phyloP scores from a whole-genome alignment of 2,888 invertebrate species.

The Macropis europaea region DNA sequence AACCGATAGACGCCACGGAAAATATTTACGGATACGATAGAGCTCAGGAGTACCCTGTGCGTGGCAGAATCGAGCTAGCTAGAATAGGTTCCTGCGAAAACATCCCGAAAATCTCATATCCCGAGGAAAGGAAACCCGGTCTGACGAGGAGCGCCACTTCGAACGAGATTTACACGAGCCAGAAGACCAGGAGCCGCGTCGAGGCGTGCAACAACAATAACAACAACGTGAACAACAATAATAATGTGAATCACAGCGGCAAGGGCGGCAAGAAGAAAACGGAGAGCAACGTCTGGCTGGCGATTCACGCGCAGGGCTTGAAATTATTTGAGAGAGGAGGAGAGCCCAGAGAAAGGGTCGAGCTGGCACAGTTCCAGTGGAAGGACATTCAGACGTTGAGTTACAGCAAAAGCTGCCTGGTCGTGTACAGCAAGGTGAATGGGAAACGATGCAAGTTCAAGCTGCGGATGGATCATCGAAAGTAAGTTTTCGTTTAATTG shows the following conservation, averaged over 20 bases:
- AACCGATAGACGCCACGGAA: slow-evolving; percentile 46
- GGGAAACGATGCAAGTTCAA: slow-evolving; percentile 86
- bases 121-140: slow-evolving; percentile 38
- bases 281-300: slow-evolving; percentile 79
- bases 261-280: slow-evolving; percentile 69
- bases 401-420: slow-evolving; percentile 87
- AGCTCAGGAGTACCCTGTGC: slow-evolving; percentile 52
- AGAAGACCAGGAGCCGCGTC: slow-evolving; percentile 36
- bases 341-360: slow-evolving; percentile 72
- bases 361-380: slow-evolving; percentile 83
- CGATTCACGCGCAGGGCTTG: slow-evolving; percentile 78
- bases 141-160: slow-evolving; percentile 28
- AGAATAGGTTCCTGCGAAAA: slow-evolving; percentile 60
- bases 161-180: slow-evolving; percentile 56
- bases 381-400: slow-evolving; percentile 88
- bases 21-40: slow-evolving; percentile 67
- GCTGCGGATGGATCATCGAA: slow-evolving; percentile 87
- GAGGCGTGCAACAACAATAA: slow-evolving; percentile 46
- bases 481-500: slow-evolving; percentile 79
- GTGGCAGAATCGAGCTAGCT: slow-evolving; percentile 64
- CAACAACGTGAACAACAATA: slow-evolving; percentile 37
- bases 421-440: slow-evolving; percentile 81
- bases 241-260: slow-evolving; percentile 57
- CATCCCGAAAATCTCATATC: slow-evolving; percentile 56
- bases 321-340: slow-evolving; percentile 77